A percentile compares a stretch with the other conserved stretches of the same genome.
Conservation (phyloP, 2,113 vertebrate genomes). For the Elephas maximus region DNA sequence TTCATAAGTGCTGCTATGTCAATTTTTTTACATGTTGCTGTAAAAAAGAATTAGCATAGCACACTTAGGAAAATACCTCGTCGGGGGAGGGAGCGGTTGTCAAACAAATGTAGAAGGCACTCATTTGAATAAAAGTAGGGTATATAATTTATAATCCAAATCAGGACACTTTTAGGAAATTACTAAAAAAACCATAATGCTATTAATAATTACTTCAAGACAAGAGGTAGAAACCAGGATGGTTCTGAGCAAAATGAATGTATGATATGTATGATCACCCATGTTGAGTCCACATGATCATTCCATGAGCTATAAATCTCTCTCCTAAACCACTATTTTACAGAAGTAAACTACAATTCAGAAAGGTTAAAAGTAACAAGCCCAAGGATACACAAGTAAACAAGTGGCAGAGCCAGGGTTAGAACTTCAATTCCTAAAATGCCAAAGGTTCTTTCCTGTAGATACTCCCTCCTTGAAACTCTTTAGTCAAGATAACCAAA, state of each 20-base stretch:
- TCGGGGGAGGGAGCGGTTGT: too few species aligned
- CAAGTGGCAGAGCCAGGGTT: neutral
- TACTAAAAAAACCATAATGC: neutral
- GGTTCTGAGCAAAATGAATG: neutral
- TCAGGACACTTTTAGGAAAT: too few species aligned
- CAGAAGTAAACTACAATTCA: neutral
- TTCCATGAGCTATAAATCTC: neutral
- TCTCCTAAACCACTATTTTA: neutral
- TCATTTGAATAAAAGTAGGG: too few species aligned
- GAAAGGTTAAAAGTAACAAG: neutral
- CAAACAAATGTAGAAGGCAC: too few species aligned
- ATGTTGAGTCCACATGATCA: neutral
- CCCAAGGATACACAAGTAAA: neutral
- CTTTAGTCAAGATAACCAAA: neutral
- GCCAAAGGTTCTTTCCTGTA: neutral
- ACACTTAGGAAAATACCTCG: too few species aligned
- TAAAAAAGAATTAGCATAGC: too few species aligned
- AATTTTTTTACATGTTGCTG: too few species aligned
- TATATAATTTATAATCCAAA: too few species aligned
- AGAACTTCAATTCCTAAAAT: neutral
- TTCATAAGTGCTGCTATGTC: too few species aligned
- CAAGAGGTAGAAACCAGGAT: neutral
- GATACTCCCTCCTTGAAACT: neutral
- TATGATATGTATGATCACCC: neutral
- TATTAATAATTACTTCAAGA: constrained; percentile 17